Evolutionary conservation across 2,888 invertebrate genomes (phyloP).

Genomic region (Spicauda simplicius): DNA sequence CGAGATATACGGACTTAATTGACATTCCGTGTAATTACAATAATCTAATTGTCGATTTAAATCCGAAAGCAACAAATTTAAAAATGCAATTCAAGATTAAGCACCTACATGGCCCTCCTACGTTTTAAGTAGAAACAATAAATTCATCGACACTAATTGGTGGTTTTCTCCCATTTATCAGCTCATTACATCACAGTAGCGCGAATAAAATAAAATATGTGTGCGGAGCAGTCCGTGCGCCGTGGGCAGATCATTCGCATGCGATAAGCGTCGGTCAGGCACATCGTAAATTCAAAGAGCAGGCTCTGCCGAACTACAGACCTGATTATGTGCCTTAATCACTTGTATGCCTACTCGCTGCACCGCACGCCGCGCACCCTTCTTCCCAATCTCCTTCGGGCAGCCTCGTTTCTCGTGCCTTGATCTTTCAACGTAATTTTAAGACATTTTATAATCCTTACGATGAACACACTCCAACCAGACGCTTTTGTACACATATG

Average conservation of each 20-base stretch:
- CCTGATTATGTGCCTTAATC: slow-evolving; percentile 82
- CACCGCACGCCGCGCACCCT: slow-evolving; percentile 32
- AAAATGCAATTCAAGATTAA: slow-evolving; percentile 81
- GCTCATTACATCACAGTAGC: slow-evolving; percentile 86
- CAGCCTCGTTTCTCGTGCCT: slow-evolving; percentile 3
- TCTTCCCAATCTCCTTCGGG: background rate
- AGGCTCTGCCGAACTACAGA: slow-evolving; percentile 80
- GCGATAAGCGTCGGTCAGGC: slow-evolving; percentile 84
- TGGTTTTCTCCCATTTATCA: slow-evolving; percentile 85
- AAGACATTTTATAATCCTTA: background rate
- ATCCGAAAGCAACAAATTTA: slow-evolving; percentile 65
- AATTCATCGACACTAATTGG: slow-evolving; percentile 86
- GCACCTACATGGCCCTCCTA: slow-evolving; percentile 77
- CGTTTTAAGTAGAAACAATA: slow-evolving; percentile 85
- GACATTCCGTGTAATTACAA: slow-evolving; percentile 62
- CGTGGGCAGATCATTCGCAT: slow-evolving; percentile 84
- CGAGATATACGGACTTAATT: slow-evolving; percentile 55
- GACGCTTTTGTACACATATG: background rate
- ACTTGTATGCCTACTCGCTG: slow-evolving; percentile 68
- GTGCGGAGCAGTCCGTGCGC: slow-evolving; percentile 77
- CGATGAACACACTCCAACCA: background rate
- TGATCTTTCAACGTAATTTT: slow-evolving; percentile 8
- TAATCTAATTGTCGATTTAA: slow-evolving; percentile 70
- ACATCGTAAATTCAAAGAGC: slow-evolving; percentile 84
- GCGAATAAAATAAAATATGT: slow-evolving; percentile 85